Percentiles rank a stretch among this genome's conserved stretches.
phyloP scores from a whole-genome alignment of 2,797 vertebrate species.

The Dryobates pubescens region DNA sequence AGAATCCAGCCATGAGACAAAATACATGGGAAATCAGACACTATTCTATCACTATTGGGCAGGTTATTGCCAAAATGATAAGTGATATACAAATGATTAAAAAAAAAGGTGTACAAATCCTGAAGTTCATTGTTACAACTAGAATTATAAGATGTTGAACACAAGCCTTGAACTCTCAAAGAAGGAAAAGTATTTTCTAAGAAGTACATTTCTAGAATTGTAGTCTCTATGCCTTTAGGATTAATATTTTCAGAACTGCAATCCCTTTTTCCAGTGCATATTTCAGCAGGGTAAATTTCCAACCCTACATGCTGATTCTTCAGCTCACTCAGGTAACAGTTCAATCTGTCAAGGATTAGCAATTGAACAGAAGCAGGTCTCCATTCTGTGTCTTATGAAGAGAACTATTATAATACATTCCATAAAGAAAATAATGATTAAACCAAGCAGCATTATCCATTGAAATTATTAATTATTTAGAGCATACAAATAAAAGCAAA shows the following conservation, averaged over 20 bases:
- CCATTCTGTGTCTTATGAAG: neutral
- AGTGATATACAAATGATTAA: neutral
- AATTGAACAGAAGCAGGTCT: neutral
- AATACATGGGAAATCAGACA: neutral
- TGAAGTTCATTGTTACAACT: too few relatives aligned
- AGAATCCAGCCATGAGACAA: neutral
- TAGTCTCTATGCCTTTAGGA: neutral
- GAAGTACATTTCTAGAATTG: neutral
- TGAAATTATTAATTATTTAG: neutral
- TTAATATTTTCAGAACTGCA: neutral
- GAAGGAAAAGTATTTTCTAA: neutral
- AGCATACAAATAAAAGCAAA: neutral
- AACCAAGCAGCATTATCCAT: neutral
- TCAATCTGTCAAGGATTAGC: neutral
- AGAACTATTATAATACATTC: neutral
- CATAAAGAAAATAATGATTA: neutral
- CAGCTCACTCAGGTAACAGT: neutral
- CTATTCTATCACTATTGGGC: fast-evolving
- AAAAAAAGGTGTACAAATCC: too few relatives aligned
- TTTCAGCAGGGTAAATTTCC: neutral
- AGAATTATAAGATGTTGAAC: too few relatives aligned
- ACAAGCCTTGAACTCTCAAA: neutral
- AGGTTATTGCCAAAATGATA: neutral
- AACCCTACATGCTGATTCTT: neutral
- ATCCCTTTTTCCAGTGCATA: neutral